Base-by-base conservation (phyloP, 30 jellyfish, hydroid and myxozoan genomes). In the Catostylus mosaicus region DNA sequence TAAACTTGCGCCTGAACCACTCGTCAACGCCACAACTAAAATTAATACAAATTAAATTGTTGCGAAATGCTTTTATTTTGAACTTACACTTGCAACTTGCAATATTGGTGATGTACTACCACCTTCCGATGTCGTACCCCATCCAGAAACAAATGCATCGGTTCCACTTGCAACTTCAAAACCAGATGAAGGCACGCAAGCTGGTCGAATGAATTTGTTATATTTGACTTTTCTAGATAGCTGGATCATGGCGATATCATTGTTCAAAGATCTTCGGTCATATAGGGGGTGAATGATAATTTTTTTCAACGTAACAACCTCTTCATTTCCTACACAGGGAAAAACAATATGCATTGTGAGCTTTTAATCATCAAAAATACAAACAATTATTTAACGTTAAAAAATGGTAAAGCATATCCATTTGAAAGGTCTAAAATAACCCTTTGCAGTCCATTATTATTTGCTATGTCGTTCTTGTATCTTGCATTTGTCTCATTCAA, bases 141-240 rank as follows among this genome's bases (percentile, higher is more conserved):
- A 83, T 16, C 93, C 93, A 43, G 93, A 83, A 26, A 81, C 91
- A 52, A 81, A 81, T 1, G 91, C 40, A 19, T 30, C 11, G 30
- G 73, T 36, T 19, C 82, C 87, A 30, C 16, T 76, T 35, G 35
- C 16, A 57, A 83, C 20, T 16, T 27, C 30, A 8, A 24, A 31
- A 26, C 33, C 35, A 3, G 64, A n/a, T 5, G 65, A 52, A 0
- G 82, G 82, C 16, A 83, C 9, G 65, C 93, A 83, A 22, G 87
- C 93, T 18, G 93, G 93, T 51, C 93, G 73, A 23, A 83, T 71
- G 52, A 52, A 83, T 19, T 71, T 73, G 24, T 81, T 70, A 47
- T 43, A 83, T 18, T 27, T 60, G 65, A 63, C 82, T 35, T 45
- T 45, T 30, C 45, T 62, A 43, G 87, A 70, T 31, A 83, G 75